Base-by-base conservation (phyloP, 1,140 invertebrate genomes). In the Drosophila quadrilineata region DNA sequence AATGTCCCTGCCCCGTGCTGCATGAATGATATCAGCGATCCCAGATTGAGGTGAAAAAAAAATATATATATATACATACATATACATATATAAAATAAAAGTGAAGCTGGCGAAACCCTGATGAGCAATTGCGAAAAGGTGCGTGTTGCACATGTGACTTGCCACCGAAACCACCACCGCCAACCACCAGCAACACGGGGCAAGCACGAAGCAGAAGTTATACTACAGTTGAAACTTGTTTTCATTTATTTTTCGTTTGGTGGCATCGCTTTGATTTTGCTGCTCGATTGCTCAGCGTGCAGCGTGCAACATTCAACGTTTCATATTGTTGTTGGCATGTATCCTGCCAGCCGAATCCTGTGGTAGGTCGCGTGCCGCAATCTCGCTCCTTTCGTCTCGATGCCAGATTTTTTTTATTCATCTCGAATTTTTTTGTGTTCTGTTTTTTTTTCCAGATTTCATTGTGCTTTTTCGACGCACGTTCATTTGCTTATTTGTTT, bases 401-500 rank as follows among this genome's bases (percentile, higher is more conserved):
- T 19, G 5, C 36, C n/a, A n/a, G n/a, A n/a, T n/a, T n/a, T n/a
- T n/a, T n/a, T n/a, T n/a, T n/a, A n/a, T n/a, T n/a, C n/a, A n/a
- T n/a, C n/a, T n/a, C n/a, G n/a, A n/a, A n/a, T n/a, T 58, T 36
- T 1, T 36, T 58, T 35, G 12, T 12, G 22, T 6, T 46, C 9
- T 38, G 35, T 21, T 45, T 52, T 31, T 29, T 6, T 16, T 12
- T 40, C 21, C 56, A 65, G 21, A 56, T 60, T 60, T 82, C 79
- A 84, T 84, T 84, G 77, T 82, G 77, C 79, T 85, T 85, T 84
- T 84, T 57, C 31, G 76, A 45, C 62, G 75, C 77, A 40, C 77
- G 76, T 82, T 85, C 79, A 79, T 85, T 85, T 85, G 79, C 79
- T 85, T 85, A 85, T 85, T 85, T 85, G 79, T 85, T 85, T 85